Conservation (phyloP, 1,140 invertebrate species). For the Drosophila grimshawi region DNA sequence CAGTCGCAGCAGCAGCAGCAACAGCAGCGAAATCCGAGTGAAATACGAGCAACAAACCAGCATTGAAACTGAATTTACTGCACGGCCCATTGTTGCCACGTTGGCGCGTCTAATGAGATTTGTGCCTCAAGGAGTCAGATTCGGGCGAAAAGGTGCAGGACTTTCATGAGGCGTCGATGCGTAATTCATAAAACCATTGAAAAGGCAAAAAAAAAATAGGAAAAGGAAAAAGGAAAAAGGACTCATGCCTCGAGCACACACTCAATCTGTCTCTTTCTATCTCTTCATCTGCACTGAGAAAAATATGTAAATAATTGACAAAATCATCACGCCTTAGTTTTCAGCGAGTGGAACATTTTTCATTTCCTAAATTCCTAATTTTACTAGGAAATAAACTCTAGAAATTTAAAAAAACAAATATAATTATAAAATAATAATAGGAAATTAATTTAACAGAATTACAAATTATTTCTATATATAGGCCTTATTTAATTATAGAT, state of each 20-base stretch:
- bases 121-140: constrained; percentile 58
- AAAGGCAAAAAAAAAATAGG: constrained; percentile 45
- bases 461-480: too few species aligned
- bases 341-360: too few species aligned
- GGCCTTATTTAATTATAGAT: not conserved
- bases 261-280: not conserved
- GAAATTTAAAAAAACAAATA: too few species aligned
- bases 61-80: constrained; percentile 4
- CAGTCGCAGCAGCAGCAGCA: too few species aligned
- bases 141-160: constrained; percentile 55
- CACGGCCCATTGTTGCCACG: constrained; percentile 44
- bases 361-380: too few species aligned
- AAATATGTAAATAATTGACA: not conserved
- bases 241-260: not conserved
- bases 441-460: too few species aligned
- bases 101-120: constrained; percentile 71
- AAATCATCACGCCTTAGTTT: too few species aligned
- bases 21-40: constrained; percentile 6
- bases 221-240: not conserved
- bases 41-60: constrained; percentile 17
- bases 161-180: constrained; percentile 65
- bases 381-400: too few species aligned
- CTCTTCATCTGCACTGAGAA: not conserved
- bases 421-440: too few species aligned
- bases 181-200: constrained; percentile 81